phyloP scores from a whole-genome alignment of 2,888 invertebrate genomes.

The Synergus laeviventris region DNA sequence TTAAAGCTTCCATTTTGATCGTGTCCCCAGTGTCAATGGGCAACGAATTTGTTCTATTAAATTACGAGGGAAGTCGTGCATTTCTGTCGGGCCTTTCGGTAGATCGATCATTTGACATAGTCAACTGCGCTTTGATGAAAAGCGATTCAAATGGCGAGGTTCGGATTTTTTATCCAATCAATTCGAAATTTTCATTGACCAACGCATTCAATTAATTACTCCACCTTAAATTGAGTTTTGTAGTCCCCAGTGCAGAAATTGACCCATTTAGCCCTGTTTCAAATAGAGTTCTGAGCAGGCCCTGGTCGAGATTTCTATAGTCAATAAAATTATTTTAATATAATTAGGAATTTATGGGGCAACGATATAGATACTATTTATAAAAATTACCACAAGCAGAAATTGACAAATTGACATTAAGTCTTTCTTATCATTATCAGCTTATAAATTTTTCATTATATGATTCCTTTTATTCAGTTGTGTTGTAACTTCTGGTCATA shows the following conservation, averaged over 20 bases:
- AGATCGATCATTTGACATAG: neutral
- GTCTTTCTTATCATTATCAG: neutral
- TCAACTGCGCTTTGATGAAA: slow-evolving; percentile 8
- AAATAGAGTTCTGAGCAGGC: too few relatives aligned
- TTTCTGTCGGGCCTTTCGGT: neutral
- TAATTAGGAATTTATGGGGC: too few relatives aligned
- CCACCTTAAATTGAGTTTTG: slow-evolving; percentile 43
- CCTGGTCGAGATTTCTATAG: too few relatives aligned
- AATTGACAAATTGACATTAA: too few relatives aligned
- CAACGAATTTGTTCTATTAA: too few relatives aligned
- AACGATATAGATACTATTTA: too few relatives aligned
- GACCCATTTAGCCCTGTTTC: too few relatives aligned
- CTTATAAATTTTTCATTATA: neutral
- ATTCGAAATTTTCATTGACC: slow-evolving; percentile 44
- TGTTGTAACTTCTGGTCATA: neutral
- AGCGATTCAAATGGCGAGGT: slow-evolving; percentile 31
- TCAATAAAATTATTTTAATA: too few relatives aligned
- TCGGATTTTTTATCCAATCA: slow-evolving; percentile 39
- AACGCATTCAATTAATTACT: slow-evolving; percentile 52
- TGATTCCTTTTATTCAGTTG: neutral
- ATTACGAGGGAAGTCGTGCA: neutral
- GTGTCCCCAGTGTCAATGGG: too few relatives aligned
- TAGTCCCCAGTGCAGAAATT: too few relatives aligned
- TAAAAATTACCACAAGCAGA: too few relatives aligned
- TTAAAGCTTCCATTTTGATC: neutral